Percentiles rank a stretch among this genome's conserved stretches.
phyloP scores from a whole-genome alignment of 1,140 invertebrate genomes.

The Idris sp. region DNA sequence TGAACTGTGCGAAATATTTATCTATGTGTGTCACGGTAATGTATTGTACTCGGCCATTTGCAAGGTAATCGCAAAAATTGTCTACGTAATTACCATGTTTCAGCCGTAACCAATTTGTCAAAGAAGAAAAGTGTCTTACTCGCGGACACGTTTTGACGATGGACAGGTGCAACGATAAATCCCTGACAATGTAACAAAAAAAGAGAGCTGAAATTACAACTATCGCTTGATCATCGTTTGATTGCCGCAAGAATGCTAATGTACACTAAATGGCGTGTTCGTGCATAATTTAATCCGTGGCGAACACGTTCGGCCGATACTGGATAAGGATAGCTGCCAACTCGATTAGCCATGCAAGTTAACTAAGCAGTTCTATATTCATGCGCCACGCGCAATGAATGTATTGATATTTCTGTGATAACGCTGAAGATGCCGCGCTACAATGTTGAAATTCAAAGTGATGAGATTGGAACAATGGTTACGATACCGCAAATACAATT shows the following conservation, averaged over 20 bases:
- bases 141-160: too few species aligned
- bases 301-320: constrained; percentile 23
- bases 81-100: constrained; percentile 25
- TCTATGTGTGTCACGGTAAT: too few species aligned
- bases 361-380: constrained; percentile 48
- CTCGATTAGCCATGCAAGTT: constrained; percentile 28
- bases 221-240: constrained; percentile 39
- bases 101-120: constrained; percentile 10
- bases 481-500: constrained; percentile 28
- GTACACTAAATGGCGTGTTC: constrained; percentile 39
- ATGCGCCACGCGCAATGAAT: constrained; percentile 27
- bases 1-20: constrained; percentile 46
- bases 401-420: constrained; percentile 45
- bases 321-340: constrained; percentile 34
- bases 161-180: too few species aligned
- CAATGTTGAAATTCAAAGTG: constrained; percentile 19
- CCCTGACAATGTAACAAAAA: too few species aligned
- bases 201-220: constrained; percentile 20
- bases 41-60: too few species aligned
- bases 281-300: constrained; percentile 37
- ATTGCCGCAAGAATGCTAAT: constrained; percentile 52
- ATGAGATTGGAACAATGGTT: constrained; percentile 36
- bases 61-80: constrained; percentile 18
- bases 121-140: too few species aligned
- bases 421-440: constrained; percentile 21